These are phyloP conservation scores for Gallinago media DNA, from an alignment of 2,113 vertebrate genomes.

Conservation along the genomic window DNA sequence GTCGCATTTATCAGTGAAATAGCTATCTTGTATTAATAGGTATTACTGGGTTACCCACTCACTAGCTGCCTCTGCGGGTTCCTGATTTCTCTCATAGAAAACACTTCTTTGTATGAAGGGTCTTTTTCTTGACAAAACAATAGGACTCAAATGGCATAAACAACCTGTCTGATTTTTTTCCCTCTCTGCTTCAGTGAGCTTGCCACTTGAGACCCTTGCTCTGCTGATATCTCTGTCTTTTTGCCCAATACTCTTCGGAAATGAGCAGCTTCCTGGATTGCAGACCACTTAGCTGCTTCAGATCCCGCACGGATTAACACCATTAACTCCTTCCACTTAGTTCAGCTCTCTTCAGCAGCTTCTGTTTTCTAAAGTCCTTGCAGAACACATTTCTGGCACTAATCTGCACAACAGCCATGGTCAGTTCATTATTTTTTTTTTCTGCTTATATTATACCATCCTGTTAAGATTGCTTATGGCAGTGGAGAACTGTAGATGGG, in stretches of 20 bases:
- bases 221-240: neutral
- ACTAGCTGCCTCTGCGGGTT: neutral
- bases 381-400: neutral
- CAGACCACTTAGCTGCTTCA: neutral
- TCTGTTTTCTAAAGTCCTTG: neutral
- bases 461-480: neutral
- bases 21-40: neutral
- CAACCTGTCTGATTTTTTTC: neutral
- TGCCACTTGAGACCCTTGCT: constrained; percentile 14
- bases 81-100: neutral
- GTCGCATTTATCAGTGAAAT: neutral
- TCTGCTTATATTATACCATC: neutral
- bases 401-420: neutral
- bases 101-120: neutral
- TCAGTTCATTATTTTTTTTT: neutral
- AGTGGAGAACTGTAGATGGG: neutral
- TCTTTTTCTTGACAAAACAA: neutral
- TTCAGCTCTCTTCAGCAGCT: neutral
- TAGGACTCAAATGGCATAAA: constrained; percentile 15
- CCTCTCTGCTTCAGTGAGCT: neutral
- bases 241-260: constrained; percentile 12
- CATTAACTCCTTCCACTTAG: constrained; percentile 39
- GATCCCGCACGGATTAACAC: neutral
- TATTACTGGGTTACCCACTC: neutral
- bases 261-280: constrained; percentile 31